Percentiles rank a stretch among this genome's conserved stretches.
phyloP scores from a whole-genome alignment of 2,888 invertebrate species.

The Calameuta idolon region DNA sequence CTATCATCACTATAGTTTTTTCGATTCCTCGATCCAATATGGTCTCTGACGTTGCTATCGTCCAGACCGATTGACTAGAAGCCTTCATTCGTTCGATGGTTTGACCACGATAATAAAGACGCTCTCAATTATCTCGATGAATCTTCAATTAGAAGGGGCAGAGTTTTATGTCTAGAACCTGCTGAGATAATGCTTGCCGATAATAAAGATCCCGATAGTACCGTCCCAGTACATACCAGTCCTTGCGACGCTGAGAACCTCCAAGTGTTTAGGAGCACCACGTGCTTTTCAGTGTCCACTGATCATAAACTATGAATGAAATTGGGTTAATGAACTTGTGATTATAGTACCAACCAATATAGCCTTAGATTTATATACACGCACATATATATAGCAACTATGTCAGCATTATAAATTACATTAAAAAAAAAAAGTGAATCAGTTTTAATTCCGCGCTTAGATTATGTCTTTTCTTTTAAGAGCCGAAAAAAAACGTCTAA shows the following conservation, averaged over 20 bases:
- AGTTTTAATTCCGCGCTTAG: not conserved
- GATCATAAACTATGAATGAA: not conserved
- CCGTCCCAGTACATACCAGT: not conserved
- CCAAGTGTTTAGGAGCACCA: not conserved
- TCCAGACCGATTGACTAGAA: not conserved
- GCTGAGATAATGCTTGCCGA: constrained; percentile 33
- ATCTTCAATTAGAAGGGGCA: constrained; percentile 50
- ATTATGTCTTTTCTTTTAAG: not conserved
- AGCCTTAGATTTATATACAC: not conserved
- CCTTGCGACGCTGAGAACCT: not conserved
- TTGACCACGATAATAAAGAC: constrained; percentile 39
- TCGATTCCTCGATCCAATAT: not conserved
- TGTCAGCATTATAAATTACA: not conserved
- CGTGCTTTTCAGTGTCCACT: not conserved
- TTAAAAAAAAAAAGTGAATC: not conserved
- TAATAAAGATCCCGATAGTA: constrained; percentile 44
- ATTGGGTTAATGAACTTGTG: not conserved
- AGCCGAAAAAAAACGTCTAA: not conserved
- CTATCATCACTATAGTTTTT: not conserved
- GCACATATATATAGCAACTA: not conserved
- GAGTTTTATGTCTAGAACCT: constrained; percentile 43
- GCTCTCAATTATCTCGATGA: constrained; percentile 53
- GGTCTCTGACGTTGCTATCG: not conserved
- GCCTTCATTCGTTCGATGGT: constrained; percentile 1
- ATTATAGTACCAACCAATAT: not conserved